A percentile compares a stretch with the other conserved stretches of the same genome.
phyloP scores from a whole-genome alignment of 2,797 vertebrate genomes.

The Eupleurogrammus muticus region DNA sequence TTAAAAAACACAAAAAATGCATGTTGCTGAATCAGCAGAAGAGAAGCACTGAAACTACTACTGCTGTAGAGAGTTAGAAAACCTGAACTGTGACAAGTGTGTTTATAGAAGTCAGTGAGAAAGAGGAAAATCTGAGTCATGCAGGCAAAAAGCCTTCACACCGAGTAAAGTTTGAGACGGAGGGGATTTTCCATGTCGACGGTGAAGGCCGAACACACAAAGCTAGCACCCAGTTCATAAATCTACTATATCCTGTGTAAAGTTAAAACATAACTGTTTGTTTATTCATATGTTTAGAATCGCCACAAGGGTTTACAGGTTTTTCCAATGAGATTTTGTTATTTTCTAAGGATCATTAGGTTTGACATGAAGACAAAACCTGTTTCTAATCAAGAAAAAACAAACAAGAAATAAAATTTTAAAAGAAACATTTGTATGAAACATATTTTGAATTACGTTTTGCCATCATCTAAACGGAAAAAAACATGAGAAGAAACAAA shows the following conservation, averaged over 20 bases:
- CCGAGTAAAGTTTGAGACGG: slow-evolving; percentile 42
- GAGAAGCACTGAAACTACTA: slow-evolving; percentile 27
- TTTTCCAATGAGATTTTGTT: neutral
- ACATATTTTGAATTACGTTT: slow-evolving; percentile 14
- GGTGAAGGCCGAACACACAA: slow-evolving; percentile 25
- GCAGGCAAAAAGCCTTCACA: slow-evolving; percentile 40
- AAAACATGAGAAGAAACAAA: slow-evolving; percentile 11
- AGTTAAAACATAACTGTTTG: slow-evolving; percentile 2
- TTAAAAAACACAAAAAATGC: slow-evolving; percentile 17
- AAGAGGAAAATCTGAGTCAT: slow-evolving; percentile 78
- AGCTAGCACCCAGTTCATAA: slow-evolving; percentile 20
- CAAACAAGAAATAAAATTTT: neutral
- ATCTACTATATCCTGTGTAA: slow-evolving; percentile 6
- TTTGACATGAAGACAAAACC: slow-evolving; percentile 5
- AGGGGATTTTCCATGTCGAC: slow-evolving; percentile 74
- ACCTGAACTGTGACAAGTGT: slow-evolving; percentile 70
- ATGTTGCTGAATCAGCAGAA: slow-evolving; percentile 57
- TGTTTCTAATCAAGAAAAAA: neutral
- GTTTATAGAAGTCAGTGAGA: slow-evolving; percentile 66
- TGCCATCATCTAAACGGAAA: slow-evolving; percentile 11
- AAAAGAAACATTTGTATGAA: neutral
- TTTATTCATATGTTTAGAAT: slow-evolving; percentile 12
- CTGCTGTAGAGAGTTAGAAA: slow-evolving; percentile 55
- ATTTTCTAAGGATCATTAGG: neutral
- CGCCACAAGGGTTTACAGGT: neutral